Conservation (phyloP, 2,888 invertebrate genomes). For the Sycophila texana region DNA sequence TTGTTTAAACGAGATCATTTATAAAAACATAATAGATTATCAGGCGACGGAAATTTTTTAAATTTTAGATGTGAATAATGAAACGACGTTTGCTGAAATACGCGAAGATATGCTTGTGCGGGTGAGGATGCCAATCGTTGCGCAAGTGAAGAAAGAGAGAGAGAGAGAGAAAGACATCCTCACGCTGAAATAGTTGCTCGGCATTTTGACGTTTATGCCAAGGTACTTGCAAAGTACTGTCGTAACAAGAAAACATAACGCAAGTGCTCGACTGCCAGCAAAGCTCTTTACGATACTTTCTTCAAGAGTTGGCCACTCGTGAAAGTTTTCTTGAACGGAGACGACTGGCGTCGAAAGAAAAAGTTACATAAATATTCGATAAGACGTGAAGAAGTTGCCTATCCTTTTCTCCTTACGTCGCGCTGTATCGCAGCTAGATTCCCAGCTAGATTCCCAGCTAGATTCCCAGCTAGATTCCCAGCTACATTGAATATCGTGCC, state of each 20-base stretch:
- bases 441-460: too few species aligned
- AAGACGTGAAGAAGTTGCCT: slow-evolving; percentile 19
- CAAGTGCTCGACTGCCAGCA: slow-evolving; percentile 39
- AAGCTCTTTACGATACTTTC: slow-evolving; percentile 54
- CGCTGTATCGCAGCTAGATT: background rate
- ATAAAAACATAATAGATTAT: too few species aligned
- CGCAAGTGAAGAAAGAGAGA: too few species aligned
- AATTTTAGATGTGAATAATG: too few species aligned
- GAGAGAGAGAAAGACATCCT: too few species aligned
- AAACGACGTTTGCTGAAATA: too few species aligned
- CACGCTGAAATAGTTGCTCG: background rate
- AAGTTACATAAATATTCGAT: slow-evolving; percentile 48
- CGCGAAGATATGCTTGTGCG: too few species aligned
- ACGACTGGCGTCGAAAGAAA: slow-evolving; percentile 30
- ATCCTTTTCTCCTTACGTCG: slow-evolving; percentile 1
- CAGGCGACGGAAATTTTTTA: too few species aligned
- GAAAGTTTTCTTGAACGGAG: slow-evolving; percentile 11
- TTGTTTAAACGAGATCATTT: too few species aligned
- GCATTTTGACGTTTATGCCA: slow-evolving; percentile 29
- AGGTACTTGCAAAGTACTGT: background rate
- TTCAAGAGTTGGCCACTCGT: slow-evolving; percentile 34
- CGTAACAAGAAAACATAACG: slow-evolving; percentile 23
- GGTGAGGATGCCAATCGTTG: too few species aligned
- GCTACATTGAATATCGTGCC: too few species aligned
- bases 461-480: too few species aligned